Evolutionary conservation across 2,113 vertebrate species (phyloP), one percentile per base, ranked within the genome.

Genomic region (Echinops telfairi): DNA sequence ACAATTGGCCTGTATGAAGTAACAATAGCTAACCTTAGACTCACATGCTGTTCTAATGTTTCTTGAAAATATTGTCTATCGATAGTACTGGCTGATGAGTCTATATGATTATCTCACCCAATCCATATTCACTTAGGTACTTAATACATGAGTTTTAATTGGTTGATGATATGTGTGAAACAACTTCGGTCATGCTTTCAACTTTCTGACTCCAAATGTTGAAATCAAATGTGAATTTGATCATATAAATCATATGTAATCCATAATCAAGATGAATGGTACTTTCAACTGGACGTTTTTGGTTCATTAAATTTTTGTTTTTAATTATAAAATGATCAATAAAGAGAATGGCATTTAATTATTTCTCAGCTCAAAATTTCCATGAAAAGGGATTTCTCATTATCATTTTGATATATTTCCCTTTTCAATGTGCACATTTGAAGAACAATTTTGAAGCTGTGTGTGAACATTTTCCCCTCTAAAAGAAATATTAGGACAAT

Each of bases 181-280:
- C 87, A 90, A 81, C 22, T 14, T 53, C 68, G 36, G 62, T 68
- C 71, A 87, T 6, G 2, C 31, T 89, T 91, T 87, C 38, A 84
- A 40, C 16, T 87, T 87, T 31, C 31, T 71, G 27, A 81, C 62
- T 87, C 38, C 33, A 92, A 83, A 94, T 81, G 77, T 73, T 84
- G 86, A 84, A 33, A 76, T 6, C 36, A 93, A 89, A 81, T 17
- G 79, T 78, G 73, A 85, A 76, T 47, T 75, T 83, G 9, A 71
- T 60, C n/a, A 86, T 79, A 92, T 94, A 92, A 87, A 86, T 80
- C 3, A 23, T 66, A 66, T 70, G 43, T 80, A 58, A 87, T 17
- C 62, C 76, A 58, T 80, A 62, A 70, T 80, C 58, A 70, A 91
- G 60, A 71, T 82, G 82, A 73, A 70, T 16, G 87, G 16, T 43